Base-by-base conservation (phyloP, 2,113 vertebrate species). In the Genyomyrus donnyi region DNA sequence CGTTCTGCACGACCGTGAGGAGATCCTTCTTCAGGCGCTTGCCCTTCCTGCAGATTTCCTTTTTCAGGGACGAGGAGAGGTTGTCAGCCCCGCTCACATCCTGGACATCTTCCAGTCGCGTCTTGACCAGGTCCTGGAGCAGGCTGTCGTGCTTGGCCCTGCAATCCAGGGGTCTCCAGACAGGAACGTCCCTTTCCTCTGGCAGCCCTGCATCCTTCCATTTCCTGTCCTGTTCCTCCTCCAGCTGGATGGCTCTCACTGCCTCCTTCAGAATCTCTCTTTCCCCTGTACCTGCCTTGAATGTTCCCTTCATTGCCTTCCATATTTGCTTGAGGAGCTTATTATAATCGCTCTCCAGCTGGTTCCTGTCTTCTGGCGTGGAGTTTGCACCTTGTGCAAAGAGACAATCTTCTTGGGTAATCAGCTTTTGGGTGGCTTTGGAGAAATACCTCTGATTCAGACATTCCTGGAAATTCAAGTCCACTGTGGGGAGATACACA, bases 1-100 rank as follows among this genome's bases (percentile, higher is more conserved):
- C 94, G 0, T 87, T 89, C 90, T 92, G 93, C 49, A 91, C 96
- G 92, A 97, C 94, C 0, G 86, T 91, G 89, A 96, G 95, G 91
- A 99, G 93, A 93, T 98, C 97, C 39, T 96, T 94, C 92, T 95
- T 96, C 93, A 98, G 94, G 31, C 95, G 93, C 90, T 89, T 95
- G 58, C 97, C 97, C 96, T 97, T 90, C 89, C 93, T 91, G 90
- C 95, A 94, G 90, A 98, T 96, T 89, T 92, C 85, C 87, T 86
- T 95, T 91, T 97, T 97, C 6, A 95, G 88, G 58, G 93, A 85
- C 1, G 97, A 95, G 13, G 95, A 94, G 52, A 95, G 90, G 0
- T 45, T 48, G 0, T 91, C 88, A 0, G 11, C 1, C 2, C 48
- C 90, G 8, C 27, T 70, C 48, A 77, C 89, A 74, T 92, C 89